These are phyloP conservation scores for Theodoxus fluviatilis DNA, from an alignment of 2,888 invertebrate genomes.

Conservation along the genomic window DNA sequence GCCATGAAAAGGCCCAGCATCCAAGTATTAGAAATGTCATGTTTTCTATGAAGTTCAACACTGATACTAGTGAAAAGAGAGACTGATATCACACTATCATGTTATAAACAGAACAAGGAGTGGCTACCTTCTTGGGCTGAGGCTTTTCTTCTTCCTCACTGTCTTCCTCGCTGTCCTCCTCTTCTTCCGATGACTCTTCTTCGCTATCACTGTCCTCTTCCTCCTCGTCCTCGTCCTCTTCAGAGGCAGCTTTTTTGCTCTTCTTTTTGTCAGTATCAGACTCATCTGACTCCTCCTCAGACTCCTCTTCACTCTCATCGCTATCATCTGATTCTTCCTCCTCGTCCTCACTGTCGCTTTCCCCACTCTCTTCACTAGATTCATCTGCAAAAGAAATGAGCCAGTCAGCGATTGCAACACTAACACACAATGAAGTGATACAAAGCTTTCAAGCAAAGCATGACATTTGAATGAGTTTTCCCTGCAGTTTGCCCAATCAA, in stretches of 20 bases:
- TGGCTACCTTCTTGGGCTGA: too few relatives aligned
- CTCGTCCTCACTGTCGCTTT: slow-evolving; percentile 30
- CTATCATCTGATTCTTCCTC: slow-evolving; percentile 32
- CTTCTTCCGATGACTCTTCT: slow-evolving; percentile 46
- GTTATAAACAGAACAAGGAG: too few relatives aligned
- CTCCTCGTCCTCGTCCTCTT: slow-evolving; percentile 26
- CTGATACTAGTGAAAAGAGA: too few relatives aligned
- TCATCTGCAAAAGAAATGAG: slow-evolving; percentile 32
- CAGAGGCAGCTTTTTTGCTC: slow-evolving; percentile 23
- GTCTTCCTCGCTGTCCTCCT: slow-evolving; percentile 31
- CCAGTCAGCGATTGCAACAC: neutral
- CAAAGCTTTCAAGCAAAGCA: too few relatives aligned
- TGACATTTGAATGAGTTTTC: too few relatives aligned
- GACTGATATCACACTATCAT: too few relatives aligned
- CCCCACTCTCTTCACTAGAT: slow-evolving; percentile 38
- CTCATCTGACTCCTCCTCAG: slow-evolving; percentile 36
- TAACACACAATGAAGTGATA: neutral
- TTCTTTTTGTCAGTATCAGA: slow-evolving; percentile 26
- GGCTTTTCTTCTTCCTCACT: slow-evolving; percentile 33
- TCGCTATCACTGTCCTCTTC: slow-evolving; percentile 27
- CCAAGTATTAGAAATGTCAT: too few relatives aligned
- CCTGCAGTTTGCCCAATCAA: too few relatives aligned
- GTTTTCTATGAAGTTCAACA: too few relatives aligned
- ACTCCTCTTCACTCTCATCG: slow-evolving; percentile 29
- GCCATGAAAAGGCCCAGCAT: too few relatives aligned